phyloP scores from a whole-genome alignment of 2,797 vertebrate genomes.

The Myotis daubentonii region DNA sequence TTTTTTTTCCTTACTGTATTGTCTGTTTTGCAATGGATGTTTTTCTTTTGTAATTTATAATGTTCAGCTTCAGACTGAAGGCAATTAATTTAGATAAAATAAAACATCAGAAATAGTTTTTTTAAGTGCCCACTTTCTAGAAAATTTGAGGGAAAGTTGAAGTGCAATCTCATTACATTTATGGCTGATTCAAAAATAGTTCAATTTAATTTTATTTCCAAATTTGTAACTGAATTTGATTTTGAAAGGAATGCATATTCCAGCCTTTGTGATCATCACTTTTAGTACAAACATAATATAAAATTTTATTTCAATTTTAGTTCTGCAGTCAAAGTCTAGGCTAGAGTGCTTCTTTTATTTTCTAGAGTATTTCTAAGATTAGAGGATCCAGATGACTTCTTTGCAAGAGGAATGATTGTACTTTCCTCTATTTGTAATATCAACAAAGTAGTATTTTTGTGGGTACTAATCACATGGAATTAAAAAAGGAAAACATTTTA shows the following conservation, averaged over 20 bases:
- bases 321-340: slow-evolving; percentile 30
- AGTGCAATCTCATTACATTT: slow-evolving; percentile 11
- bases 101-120: slow-evolving; percentile 24
- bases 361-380: neutral
- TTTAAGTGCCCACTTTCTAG: neutral
- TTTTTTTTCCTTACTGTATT: slow-evolving; percentile 1
- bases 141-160: slow-evolving; percentile 35
- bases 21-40: neutral
- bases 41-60: slow-evolving; percentile 20
- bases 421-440: slow-evolving; percentile 41
- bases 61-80: neutral
- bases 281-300: slow-evolving; percentile 26
- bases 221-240: neutral
- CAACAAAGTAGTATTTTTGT: neutral
- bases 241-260: slow-evolving; percentile 28
- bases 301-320: slow-evolving; percentile 53
- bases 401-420: neutral
- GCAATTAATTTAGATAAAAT: slow-evolving; percentile 26
- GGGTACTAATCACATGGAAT: neutral
- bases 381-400: slow-evolving; percentile 9
- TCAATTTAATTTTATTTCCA: slow-evolving; percentile 41
- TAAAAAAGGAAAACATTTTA: slow-evolving; percentile 33
- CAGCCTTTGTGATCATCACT: slow-evolving; percentile 14
- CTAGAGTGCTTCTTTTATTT: neutral
- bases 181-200: slow-evolving; percentile 15